Percentiles rank a stretch among this genome's conserved stretches.
These are phyloP conservation scores for Lochmaea crataegi DNA, from an alignment of 2,888 invertebrate genomes.

Conservation along the genomic window DNA sequence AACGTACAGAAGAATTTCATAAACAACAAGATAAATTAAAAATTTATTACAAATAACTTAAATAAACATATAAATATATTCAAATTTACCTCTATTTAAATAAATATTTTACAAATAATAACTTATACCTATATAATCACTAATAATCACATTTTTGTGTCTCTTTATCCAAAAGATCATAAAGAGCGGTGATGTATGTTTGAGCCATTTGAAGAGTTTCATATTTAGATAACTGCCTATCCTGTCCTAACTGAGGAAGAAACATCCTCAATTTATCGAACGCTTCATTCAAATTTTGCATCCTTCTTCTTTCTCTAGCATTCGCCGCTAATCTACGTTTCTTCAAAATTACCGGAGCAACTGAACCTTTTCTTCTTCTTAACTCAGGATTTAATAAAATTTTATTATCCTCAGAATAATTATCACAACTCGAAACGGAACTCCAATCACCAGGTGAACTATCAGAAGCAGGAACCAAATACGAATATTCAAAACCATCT, in stretches of 20 bases:
- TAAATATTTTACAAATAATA: not conserved
- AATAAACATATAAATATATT: conserved; percentile 4
- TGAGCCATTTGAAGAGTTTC: conserved; percentile 98
- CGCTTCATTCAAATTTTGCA: conserved; percentile 95
- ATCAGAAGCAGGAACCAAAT: conserved; percentile 54
- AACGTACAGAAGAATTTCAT: not conserved
- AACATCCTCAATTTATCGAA: conserved; percentile 92
- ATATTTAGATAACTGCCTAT: conserved; percentile 93
- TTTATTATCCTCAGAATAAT: conserved; percentile 56
- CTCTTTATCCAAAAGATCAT: conserved; percentile 75
- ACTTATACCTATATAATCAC: not conserved
- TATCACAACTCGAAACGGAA: conserved; percentile 57
- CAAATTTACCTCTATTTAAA: not conserved
- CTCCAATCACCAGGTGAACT: conserved; percentile 50
- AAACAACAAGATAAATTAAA: not conserved
- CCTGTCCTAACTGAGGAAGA: conserved; percentile 91
- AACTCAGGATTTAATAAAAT: conserved; percentile 52
- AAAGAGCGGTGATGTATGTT: conserved; percentile 91
- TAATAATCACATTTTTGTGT: conserved; percentile 1
- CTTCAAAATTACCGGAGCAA: conserved; percentile 83
- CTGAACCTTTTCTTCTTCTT: conserved; percentile 59
- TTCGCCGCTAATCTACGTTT: conserved; percentile 92
- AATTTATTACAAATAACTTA: not conserved
- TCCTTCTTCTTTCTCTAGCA: conserved; percentile 88
- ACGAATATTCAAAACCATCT: conserved; percentile 58